Percentiles rank a stretch among this genome's conserved stretches.
These are phyloP conservation scores for Nasonovia ribisnigri DNA, from an alignment of 2,888 invertebrate species.

Conservation along the genomic window DNA sequence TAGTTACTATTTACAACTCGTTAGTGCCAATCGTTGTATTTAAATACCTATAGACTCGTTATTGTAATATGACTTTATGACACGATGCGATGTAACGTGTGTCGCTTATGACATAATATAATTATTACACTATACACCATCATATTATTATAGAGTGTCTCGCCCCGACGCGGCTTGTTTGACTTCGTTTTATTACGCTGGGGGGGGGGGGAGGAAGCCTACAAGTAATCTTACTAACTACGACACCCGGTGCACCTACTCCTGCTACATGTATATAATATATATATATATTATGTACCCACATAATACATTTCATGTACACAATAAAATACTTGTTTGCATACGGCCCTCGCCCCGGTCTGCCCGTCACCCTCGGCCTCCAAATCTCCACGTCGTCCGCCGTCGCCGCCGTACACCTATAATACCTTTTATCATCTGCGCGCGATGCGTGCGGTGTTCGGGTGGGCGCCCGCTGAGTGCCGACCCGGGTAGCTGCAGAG, in stretches of 20 bases:
- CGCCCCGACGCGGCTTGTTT: not conserved
- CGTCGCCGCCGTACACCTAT: not conserved
- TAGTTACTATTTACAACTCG: not conserved
- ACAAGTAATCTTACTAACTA: not conserved
- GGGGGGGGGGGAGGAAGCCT: not conserved
- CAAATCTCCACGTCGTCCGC: not conserved
- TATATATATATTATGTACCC: not conserved
- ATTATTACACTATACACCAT: not conserved
- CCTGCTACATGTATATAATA: not conserved
- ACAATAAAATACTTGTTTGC: slow-evolving; percentile 3
- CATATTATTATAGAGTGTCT: not conserved
- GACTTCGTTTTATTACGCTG: not conserved
- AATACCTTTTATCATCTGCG: not conserved
- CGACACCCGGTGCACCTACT: not conserved
- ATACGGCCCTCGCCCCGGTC: not conserved
- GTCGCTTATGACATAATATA: not conserved
- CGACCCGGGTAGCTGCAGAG: slow-evolving; percentile 22
- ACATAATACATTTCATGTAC: not conserved
- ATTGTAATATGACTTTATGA: not conserved
- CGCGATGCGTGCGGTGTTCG: slow-evolving; percentile 8
- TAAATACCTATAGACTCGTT: not conserved
- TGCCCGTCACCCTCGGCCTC: not conserved
- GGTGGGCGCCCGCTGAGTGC: slow-evolving; percentile 37
- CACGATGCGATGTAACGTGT: not conserved
- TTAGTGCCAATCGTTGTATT: not conserved